Percentiles rank a stretch among this genome's conserved stretches.
These are phyloP conservation scores for Pongo pygmaeus DNA, from an alignment of 2,113 vertebrate species.

Conservation along the genomic window DNA sequence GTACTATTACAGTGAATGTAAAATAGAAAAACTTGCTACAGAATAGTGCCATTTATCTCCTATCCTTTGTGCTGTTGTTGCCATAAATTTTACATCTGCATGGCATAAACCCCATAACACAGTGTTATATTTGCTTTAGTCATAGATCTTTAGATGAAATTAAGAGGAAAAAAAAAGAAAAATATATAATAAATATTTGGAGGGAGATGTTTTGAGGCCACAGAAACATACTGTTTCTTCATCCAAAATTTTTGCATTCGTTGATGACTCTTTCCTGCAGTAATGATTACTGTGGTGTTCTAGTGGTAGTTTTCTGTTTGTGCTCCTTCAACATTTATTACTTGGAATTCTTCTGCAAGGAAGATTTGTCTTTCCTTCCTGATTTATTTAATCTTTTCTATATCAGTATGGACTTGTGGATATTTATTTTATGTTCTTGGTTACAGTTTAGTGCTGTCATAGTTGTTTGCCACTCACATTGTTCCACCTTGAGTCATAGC, in stretches of 20 bases:
- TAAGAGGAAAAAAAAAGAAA: background rate
- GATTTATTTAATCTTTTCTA: too few species aligned
- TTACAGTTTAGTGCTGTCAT: too few species aligned
- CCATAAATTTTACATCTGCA: background rate
- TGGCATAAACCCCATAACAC: background rate
- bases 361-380: background rate
- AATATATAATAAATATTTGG: background rate
- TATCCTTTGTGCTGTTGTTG: background rate
- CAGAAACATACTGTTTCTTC: background rate
- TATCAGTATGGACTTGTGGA: too few species aligned
- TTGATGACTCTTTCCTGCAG: background rate
- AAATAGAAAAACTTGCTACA: background rate
- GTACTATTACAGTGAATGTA: background rate
- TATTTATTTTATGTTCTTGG: too few species aligned
- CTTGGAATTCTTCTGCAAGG: background rate
- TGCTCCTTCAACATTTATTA: background rate
- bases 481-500: too few species aligned
- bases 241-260: background rate
- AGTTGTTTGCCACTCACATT: too few species aligned
- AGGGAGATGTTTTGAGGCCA: background rate
- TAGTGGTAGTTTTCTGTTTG: background rate
- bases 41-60: background rate
- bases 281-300: background rate
- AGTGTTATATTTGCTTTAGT: background rate
- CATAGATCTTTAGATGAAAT: background rate